These are phyloP conservation scores for Thymelicus sylvestris DNA, from an alignment of 2,888 invertebrate species.

Conservation along the genomic window DNA sequence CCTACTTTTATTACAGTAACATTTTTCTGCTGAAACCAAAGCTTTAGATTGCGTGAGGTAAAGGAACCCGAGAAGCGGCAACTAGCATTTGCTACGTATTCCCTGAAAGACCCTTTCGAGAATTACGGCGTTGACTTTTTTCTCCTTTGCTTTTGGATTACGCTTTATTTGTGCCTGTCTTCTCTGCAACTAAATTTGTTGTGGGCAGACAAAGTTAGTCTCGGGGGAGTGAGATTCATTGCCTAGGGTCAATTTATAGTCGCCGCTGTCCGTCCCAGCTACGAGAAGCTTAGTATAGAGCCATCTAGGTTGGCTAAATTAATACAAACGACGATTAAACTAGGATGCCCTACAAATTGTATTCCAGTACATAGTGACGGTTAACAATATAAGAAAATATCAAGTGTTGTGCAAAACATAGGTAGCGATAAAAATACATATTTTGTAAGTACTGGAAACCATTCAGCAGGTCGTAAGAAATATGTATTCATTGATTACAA, in stretches of 20 bases:
- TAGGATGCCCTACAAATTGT: neutral
- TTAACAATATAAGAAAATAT: too few relatives aligned
- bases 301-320: slow-evolving; percentile 39
- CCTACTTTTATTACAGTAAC: slow-evolving; percentile 19
- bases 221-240: slow-evolving; percentile 31
- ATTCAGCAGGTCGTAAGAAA: too few relatives aligned
- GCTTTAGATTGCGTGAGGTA: slow-evolving; percentile 57
- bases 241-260: slow-evolving; percentile 34
- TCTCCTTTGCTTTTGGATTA: slow-evolving; percentile 22
- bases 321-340: slow-evolving; percentile 34
- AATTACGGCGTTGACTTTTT: slow-evolving; percentile 18
- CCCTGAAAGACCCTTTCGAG: slow-evolving; percentile 50
- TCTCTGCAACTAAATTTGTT: slow-evolving; percentile 27
- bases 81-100: slow-evolving; percentile 52
- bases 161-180: slow-evolving; percentile 29
- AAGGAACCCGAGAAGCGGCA: slow-evolving; percentile 65
- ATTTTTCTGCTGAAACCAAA: slow-evolving; percentile 27
- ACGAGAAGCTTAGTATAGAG: slow-evolving; percentile 19
- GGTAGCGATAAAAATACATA: too few relatives aligned
- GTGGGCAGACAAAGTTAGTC: slow-evolving; percentile 30
- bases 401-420: too few relatives aligned
- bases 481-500: too few relatives aligned
- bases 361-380: too few relatives aligned
- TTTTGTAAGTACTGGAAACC: too few relatives aligned
- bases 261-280: slow-evolving; percentile 30